phyloP scores from a whole-genome alignment of 2,797 vertebrate species.

The Meriones psammophilus region DNA sequence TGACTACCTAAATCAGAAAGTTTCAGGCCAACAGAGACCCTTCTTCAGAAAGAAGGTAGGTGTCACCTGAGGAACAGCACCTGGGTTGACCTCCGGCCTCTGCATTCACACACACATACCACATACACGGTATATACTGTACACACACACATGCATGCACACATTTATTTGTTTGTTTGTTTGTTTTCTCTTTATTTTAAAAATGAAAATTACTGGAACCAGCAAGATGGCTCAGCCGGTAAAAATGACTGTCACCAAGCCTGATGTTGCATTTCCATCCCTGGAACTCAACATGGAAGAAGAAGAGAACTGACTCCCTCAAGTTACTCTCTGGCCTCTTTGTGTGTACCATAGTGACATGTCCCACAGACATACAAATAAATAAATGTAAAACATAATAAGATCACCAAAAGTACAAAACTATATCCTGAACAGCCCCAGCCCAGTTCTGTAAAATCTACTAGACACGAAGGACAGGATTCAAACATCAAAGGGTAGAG shows the following conservation, averaged over 20 bases:
- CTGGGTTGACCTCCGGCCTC: not conserved
- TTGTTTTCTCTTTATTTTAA: not conserved
- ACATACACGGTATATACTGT: not conserved
- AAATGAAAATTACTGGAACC: not conserved
- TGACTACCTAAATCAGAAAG: not conserved
- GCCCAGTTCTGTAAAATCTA: not conserved
- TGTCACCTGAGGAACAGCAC: not conserved
- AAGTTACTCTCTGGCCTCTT: not conserved
- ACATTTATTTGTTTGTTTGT: not conserved
- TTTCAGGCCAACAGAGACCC: not conserved
- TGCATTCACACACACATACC: not conserved
- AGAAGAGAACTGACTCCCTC: not conserved
- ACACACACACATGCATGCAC: too few relatives aligned
- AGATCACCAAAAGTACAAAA: not conserved
- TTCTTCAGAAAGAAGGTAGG: not conserved
- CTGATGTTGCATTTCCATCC: not conserved
- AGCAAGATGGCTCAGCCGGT: not conserved
- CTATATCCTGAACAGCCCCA: not conserved
- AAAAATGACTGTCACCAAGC: not conserved
- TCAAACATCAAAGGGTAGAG: not conserved
- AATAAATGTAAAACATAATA: not conserved
- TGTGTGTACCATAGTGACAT: not conserved
- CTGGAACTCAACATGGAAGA: not conserved
- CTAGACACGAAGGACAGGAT: not conserved
- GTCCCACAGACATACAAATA: not conserved